Evolutionary conservation across 2,797 vertebrate genomes (phyloP).

Genomic region (Pangasius djambal): DNA sequence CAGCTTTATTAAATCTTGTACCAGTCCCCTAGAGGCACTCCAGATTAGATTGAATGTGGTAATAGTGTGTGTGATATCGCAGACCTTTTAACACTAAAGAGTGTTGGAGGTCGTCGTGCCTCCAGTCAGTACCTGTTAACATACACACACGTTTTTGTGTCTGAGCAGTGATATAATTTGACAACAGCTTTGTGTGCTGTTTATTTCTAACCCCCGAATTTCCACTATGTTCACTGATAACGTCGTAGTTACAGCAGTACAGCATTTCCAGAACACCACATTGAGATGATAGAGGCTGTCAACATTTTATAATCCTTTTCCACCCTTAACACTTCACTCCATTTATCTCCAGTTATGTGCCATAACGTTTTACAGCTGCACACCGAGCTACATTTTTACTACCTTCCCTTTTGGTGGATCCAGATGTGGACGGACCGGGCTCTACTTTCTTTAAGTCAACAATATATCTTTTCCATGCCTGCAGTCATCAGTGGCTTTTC

Average conservation of each 20-base stretch:
- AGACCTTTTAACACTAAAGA: slow-evolving; percentile 57
- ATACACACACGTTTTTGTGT: neutral
- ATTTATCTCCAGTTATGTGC: slow-evolving; percentile 6
- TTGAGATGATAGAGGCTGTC: neutral
- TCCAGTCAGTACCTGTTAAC: slow-evolving; percentile 29
- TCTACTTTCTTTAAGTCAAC: neutral
- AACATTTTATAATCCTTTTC: slow-evolving; percentile 15
- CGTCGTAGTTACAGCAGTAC: neutral
- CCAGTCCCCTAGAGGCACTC: slow-evolving; percentile 65
- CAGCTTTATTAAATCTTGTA: slow-evolving; percentile 76
- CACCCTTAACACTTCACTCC: neutral
- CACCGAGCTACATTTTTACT: neutral
- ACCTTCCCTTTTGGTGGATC: neutral
- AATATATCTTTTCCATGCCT: slow-evolving; percentile 12
- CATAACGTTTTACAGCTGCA: slow-evolving; percentile 15
- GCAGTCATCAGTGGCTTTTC: slow-evolving; percentile 4
- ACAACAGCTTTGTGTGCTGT: slow-evolving; percentile 47
- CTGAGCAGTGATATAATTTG: slow-evolving; percentile 32
- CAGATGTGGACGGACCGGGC: neutral
- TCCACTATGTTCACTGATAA: neutral
- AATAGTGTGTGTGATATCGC: slow-evolving; percentile 63
- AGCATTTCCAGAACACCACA: neutral
- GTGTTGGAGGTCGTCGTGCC: slow-evolving; percentile 21
- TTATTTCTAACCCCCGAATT: slow-evolving; percentile 2
- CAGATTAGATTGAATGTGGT: slow-evolving; percentile 73